phyloP scores from a whole-genome alignment of 2,888 invertebrate genomes.

The Acronicta leporina region DNA sequence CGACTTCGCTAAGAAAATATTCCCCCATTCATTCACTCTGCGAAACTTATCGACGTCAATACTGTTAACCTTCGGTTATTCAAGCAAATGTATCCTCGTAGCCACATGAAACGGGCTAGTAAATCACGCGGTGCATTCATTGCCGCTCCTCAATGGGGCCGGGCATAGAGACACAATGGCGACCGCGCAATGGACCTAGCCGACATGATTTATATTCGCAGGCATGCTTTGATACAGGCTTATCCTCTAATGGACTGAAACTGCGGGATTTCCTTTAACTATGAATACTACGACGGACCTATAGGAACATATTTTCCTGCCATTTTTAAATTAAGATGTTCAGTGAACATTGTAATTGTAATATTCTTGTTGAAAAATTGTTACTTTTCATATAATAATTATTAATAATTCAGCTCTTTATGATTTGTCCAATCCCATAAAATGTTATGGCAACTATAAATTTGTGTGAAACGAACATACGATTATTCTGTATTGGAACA shows the following conservation, averaged over 20 bases:
- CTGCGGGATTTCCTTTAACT: conserved; percentile 43
- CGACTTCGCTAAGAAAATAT: conserved; percentile 50
- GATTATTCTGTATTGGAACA: too few species aligned
- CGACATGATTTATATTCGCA: conserved; percentile 54
- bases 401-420: background rate
- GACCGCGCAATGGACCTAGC: conserved; percentile 46
- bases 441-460: too few species aligned
- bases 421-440: background rate
- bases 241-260: conserved; percentile 58
- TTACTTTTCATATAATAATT: background rate
- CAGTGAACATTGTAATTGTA: conserved; percentile 4
- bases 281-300: conserved; percentile 26
- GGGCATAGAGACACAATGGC: conserved; percentile 48
- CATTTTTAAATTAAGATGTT: conserved; percentile 13
- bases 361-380: conserved; percentile 1
- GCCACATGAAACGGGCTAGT: conserved; percentile 50
- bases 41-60: conserved; percentile 46
- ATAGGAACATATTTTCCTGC: background rate
- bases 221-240: conserved; percentile 52
- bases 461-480: too few species aligned
- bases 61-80: conserved; percentile 53
- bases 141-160: conserved; percentile 51
- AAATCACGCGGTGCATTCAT: conserved; percentile 60
- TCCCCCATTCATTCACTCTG: conserved; percentile 43
- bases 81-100: conserved; percentile 51